Percentiles rank a stretch among this genome's conserved stretches.
These are phyloP conservation scores for Trichonephila inaurata DNA, from an alignment of 1,140 invertebrate genomes.

Conservation along the genomic window DNA sequence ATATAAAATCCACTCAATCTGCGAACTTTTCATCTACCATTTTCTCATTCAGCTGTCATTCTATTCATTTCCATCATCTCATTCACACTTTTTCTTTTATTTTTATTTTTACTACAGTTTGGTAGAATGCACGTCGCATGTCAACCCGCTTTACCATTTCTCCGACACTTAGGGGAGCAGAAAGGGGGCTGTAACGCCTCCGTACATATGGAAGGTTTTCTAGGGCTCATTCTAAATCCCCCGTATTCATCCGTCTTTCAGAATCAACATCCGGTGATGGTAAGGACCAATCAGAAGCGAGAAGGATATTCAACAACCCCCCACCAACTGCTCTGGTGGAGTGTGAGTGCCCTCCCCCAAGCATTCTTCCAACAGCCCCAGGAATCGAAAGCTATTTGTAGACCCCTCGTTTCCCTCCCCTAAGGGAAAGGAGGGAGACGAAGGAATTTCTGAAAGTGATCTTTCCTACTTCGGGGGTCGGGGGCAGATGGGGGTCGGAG, in stretches of 20 bases:
- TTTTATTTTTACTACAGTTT: too few species aligned
- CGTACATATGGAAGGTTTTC: slow-evolving; percentile 4
- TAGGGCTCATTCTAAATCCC: slow-evolving; percentile 1
- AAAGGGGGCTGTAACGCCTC: background rate
- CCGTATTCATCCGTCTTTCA: slow-evolving; percentile 3
- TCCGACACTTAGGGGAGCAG: background rate
- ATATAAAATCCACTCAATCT: background rate
- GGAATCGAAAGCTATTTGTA: background rate
- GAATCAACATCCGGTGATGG: slow-evolving; percentile 14
- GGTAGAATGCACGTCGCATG: background rate
- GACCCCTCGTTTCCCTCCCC: background rate
- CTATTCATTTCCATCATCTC: background rate
- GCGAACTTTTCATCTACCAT: background rate
- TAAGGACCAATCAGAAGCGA: background rate
- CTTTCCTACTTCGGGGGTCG: background rate
- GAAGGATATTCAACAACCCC: background rate
- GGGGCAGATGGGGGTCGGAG: background rate
- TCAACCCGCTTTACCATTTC: background rate
- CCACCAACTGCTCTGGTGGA: background rate
- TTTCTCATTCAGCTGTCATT: background rate
- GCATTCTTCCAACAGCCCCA: slow-evolving; percentile 21
- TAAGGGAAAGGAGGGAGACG: background rate
- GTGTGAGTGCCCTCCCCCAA: background rate
- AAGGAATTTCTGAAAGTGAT: slow-evolving; percentile 15
- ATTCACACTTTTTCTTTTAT: background rate